Percentiles rank a stretch among this genome's conserved stretches.
phyloP scores from a whole-genome alignment of 2,797 vertebrate genomes.

The Sebastes minor region DNA sequence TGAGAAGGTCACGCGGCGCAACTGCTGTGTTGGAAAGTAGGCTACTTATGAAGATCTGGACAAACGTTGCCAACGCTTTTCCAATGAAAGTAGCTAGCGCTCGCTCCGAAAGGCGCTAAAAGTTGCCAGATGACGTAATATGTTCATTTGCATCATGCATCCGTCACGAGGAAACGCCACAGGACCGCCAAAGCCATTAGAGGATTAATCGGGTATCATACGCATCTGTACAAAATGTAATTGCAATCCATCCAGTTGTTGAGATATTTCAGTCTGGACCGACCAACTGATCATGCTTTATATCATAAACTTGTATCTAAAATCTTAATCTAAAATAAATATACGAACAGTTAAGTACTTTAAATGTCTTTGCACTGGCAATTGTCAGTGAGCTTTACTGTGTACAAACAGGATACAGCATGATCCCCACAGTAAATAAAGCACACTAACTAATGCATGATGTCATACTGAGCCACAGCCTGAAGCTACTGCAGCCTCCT shows the following conservation, averaged over 20 bases:
- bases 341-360: not conserved
- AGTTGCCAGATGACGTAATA: not conserved
- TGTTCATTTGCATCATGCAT: not conserved
- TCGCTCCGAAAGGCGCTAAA: not conserved
- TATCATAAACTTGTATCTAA: not conserved
- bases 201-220: not conserved
- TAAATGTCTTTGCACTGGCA: not conserved
- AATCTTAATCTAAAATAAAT: not conserved
- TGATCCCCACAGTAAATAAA: not conserved
- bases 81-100: not conserved
- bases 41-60: constrained; percentile 39
- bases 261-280: not conserved
- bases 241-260: not conserved
- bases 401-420: not conserved
- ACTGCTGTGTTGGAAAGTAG: constrained; percentile 12
- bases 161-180: not conserved
- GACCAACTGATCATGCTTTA: not conserved
- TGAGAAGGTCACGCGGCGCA: constrained; percentile 47
- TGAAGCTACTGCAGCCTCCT: not conserved
- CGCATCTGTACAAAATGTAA: not conserved
- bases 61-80: not conserved
- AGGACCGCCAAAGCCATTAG: not conserved
- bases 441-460: constrained; percentile 10
- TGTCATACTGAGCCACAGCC: constrained; percentile 30
- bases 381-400: not conserved